phyloP scores from a whole-genome alignment of 1,140 invertebrate genomes.

The Drosophila tropicalis region DNA sequence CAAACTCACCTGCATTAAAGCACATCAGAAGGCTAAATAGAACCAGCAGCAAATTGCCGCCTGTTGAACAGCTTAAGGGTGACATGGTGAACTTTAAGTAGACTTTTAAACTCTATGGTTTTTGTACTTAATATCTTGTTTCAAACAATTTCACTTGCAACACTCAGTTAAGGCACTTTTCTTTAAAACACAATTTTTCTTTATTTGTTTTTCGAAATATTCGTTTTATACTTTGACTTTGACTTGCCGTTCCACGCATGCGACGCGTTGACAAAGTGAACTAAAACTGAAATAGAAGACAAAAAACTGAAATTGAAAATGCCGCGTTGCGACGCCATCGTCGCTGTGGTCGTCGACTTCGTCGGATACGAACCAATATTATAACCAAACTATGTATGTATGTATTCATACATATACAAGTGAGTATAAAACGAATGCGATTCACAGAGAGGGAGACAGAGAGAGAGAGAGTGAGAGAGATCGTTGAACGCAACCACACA shows the following conservation, averaged over 20 bases:
- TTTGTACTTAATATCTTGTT: slow-evolving; percentile 17
- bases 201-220: background rate
- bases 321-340: slow-evolving; percentile 6
- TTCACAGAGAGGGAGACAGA: background rate
- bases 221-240: background rate
- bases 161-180: slow-evolving; percentile 30
- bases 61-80: slow-evolving; percentile 50
- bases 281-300: slow-evolving; percentile 49
- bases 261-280: slow-evolving; percentile 77
- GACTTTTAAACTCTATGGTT: background rate
- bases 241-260: slow-evolving; percentile 53
- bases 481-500: background rate
- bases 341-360: background rate
- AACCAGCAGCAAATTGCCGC: slow-evolving; percentile 47
- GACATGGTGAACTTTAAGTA: slow-evolving; percentile 39
- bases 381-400: background rate
- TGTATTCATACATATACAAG: background rate
- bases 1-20: slow-evolving; percentile 66
- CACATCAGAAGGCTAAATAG: slow-evolving; percentile 53
- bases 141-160: slow-evolving; percentile 22
- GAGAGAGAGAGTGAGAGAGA: background rate
- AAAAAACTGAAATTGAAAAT: slow-evolving; percentile 48
- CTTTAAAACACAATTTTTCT: background rate
- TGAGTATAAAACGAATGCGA: slow-evolving; percentile 5
- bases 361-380: background rate